Evolutionary conservation across 2,797 vertebrate genomes (phyloP), one percentile per base, ranked within the genome.

Genomic region (Pyrrhura leucotis): DNA sequence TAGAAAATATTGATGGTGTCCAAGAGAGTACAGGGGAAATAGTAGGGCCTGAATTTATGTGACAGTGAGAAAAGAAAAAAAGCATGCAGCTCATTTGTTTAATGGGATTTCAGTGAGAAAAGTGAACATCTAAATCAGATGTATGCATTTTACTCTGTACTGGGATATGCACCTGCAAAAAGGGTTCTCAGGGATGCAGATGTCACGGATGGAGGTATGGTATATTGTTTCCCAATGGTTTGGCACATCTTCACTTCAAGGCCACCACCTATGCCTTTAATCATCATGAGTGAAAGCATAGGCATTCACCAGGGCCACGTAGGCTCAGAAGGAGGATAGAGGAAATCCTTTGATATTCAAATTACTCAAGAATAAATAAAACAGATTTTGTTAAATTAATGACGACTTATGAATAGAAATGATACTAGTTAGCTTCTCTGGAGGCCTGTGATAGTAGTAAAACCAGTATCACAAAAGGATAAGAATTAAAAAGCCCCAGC

Each of bases 311-410:
- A 67, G 66, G n/a, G 48, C 42, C 54, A 67, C 0, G 0, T 48
- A 86, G 37, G 23, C 76, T 63, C 59, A 3, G 8, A 59, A 86
- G 35, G 29, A 88, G 11, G 20, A 81, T 9, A 74, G 73, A 95
- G 51, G 80, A 93, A 96, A 96, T 61, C 14, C 54, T 91, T 58
- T 89, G 62, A 75, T 85, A 79, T 86, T 84, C 40, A 71, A 88
- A 95, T 25, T 37, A 50, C 72, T 73, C 33, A 68, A 56, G 40
- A 90, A 66, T 33, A 93, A 91, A 91, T 78, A 67, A 86, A 85
- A 91, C 21, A 56, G 9, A 50, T 87, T 85, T 74, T 82, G 8
- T 20, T 81, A 86, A 81, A 62, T 76, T 69, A 78, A 61, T 4
- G 0, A 62, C 22, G 13, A 51, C 10, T 91, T 88, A 82, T 1